Evolutionary conservation across 2,888 invertebrate species (phyloP).

Genomic region (Xestia sexstrigata): DNA sequence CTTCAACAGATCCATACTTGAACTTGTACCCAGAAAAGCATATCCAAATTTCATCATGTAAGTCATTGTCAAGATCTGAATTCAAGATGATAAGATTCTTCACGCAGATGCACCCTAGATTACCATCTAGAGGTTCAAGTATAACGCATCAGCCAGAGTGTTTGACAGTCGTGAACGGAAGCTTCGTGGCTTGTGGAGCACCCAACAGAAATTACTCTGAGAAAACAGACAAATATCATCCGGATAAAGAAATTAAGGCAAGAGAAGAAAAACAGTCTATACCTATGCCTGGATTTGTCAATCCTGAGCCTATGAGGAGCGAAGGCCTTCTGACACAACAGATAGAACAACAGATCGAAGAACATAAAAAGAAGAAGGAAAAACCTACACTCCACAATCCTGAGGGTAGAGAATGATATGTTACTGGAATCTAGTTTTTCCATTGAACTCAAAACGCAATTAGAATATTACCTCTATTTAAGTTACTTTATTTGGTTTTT

Average conservation of each 20-base stretch:
- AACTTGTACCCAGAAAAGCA: neutral
- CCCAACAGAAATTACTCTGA: constrained; percentile 12
- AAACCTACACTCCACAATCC: constrained; percentile 66
- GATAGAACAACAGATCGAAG: constrained; percentile 70
- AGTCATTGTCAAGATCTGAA: neutral
- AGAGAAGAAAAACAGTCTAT: constrained; percentile 54
- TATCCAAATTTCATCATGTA: neutral
- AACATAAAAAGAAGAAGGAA: constrained; percentile 71
- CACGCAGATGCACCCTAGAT: constrained; percentile 49
- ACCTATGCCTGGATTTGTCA: constrained; percentile 74
- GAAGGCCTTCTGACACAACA: constrained; percentile 73
- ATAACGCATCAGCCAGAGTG: constrained; percentile 34
- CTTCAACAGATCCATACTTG: neutral
- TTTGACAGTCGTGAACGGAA: constrained; percentile 34
- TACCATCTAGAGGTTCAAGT: constrained; percentile 26
- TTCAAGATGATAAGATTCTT: constrained; percentile 51
- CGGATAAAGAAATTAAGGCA: neutral
- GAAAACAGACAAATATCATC: constrained; percentile 8
- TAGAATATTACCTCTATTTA: neutral
- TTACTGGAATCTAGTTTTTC: neutral
- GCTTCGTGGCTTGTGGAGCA: constrained; percentile 15
- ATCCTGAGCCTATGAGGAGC: constrained; percentile 69
- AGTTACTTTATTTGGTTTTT: neutral
- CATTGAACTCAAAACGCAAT: neutral
- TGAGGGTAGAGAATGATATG: constrained; percentile 66